Evolutionary conservation across 2,888 invertebrate genomes (phyloP).

Genomic region (Alloscopus bannaensis): DNA sequence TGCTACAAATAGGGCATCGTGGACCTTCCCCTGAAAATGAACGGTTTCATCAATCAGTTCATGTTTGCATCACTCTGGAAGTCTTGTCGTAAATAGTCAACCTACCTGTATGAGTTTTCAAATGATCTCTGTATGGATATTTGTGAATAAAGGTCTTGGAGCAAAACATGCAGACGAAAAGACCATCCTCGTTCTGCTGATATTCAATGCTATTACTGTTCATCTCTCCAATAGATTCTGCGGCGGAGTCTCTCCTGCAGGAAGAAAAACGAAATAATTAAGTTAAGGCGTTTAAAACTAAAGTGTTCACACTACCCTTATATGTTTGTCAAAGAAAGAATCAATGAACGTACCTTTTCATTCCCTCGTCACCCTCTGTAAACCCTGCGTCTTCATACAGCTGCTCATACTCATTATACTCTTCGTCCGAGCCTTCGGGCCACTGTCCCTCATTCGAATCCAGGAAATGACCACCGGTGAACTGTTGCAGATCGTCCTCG

Average conservation of each 20-base stretch:
- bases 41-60: not conserved
- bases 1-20: slow-evolving; percentile 61
- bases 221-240: slow-evolving; percentile 35
- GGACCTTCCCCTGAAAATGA: slow-evolving; percentile 67
- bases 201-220: slow-evolving; percentile 59
- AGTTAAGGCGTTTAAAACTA: too few species aligned
- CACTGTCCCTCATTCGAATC: slow-evolving; percentile 42
- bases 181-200: slow-evolving; percentile 68
- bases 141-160: slow-evolving; percentile 71
- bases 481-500: slow-evolving; percentile 28
- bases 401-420: slow-evolving; percentile 49
- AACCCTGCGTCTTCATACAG: slow-evolving; percentile 50
- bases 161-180: slow-evolving; percentile 71
- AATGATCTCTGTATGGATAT: slow-evolving; percentile 71
- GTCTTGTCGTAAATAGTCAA: not conserved
- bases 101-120: slow-evolving; percentile 70
- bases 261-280: too few species aligned
- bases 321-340: too few species aligned
- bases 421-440: slow-evolving; percentile 40
- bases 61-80: not conserved
- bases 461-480: slow-evolving; percentile 40
- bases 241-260: slow-evolving; percentile 33
- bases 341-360: slow-evolving; percentile 17
- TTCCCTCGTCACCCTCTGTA: slow-evolving; percentile 24
- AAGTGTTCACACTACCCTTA: too few species aligned